Base-by-base conservation (phyloP, 2,113 vertebrate genomes). In the Petromus typicus region DNA sequence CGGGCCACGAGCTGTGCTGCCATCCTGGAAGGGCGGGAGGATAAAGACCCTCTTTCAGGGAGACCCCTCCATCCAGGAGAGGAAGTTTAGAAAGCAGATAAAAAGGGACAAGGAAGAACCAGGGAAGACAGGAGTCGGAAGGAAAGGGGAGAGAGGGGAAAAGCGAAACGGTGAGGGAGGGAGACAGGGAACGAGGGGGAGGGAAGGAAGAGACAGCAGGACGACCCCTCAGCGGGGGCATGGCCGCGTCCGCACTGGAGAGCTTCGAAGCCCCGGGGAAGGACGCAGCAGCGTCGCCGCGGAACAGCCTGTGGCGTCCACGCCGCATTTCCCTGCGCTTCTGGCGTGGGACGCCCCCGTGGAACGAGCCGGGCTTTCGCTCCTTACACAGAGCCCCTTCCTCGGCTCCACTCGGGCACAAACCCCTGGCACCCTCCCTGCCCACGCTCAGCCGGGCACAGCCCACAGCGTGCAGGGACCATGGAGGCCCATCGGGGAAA, bases 141-240 rank as follows among this genome's bases (percentile, higher is more conserved):
- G 3, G 5, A 48, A 25, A 8, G 2, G 11, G 34, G 5, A 25
- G 30, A 12, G 7, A 18, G 3, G 64, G 34, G n/a, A 67, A 17
- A 34, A 32, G 12, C 9, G 51, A 20, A 34, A 1, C 6, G 43
- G 2, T 0, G 0, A 7, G 40, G 20, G 4, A 16, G 5, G 11
- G 0, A 16, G 43, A 13, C 12, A 23, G 7, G 4, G 12, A 12
- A n/a, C 1, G 7, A 25, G 6, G 14, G 7, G 8, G 22, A 4
- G 7, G 27, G 16, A 40, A 23, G 0, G 59, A 18, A 30, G 10
- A 12, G 23, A 12, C 11, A 4, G 34, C 34, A 20, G 1, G 3
- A 23, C 27, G 37, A 59, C 12, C 54, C 25, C n/a, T n/a, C n/a
- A n/a, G n/a, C n/a, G n/a, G n/a, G n/a, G n/a, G n/a, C n/a, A n/a